Base-by-base conservation (phyloP, 2,797 vertebrate genomes). In the Sternarchorhynchus goeldii region DNA sequence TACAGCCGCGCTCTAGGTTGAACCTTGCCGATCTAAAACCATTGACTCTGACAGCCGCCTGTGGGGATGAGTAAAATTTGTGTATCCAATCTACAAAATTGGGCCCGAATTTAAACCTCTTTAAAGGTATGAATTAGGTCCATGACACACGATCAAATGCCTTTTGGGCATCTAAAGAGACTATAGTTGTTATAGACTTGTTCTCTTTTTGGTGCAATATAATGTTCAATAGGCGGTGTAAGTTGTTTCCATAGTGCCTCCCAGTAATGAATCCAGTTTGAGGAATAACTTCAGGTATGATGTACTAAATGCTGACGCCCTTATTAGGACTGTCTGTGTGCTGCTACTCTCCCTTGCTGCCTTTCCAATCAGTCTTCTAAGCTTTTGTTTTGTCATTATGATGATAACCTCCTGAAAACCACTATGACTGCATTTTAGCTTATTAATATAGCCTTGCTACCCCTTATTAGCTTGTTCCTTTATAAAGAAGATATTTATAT, bases 391-490 rank as follows among this genome's bases (percentile, higher is more conserved):
- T 55, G 78, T 86, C 84, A 70, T 31, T 7, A 12, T 57, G 73
- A 21, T 77, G 45, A 56, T n/a, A 90, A 90, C 88, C 79, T 12
- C 71, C 62, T 57, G 39, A 75, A 69, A 76, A 87, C 89, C 86
- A 84, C 78, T 79, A 81, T 75, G 64, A 5, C 25, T 72, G 21
- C 53, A 29, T 80, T 79, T 75, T 77, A 78, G 66, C 58, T 76
- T 50, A 55, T 80, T 85, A 59, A 21, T 85, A 68, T 82, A 88
- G 88, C 89, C 58, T 79, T 78, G 83, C 76, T 82, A 75, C 18
- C 76, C 85, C 79, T 89, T 92, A 91, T 92, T 92, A 91, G 79
- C 80, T 87, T 87, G 75, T 89, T 84, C 84, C 65, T 88, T 81
- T 84, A 53, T 84, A 87, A 84, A 76, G 73, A 81, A 73, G 83